A percentile compares a stretch with the other conserved stretches of the same genome.
These are phyloP conservation scores for Mastacembelus armatus DNA, from an alignment of 2,797 vertebrate species.

Conservation along the genomic window DNA sequence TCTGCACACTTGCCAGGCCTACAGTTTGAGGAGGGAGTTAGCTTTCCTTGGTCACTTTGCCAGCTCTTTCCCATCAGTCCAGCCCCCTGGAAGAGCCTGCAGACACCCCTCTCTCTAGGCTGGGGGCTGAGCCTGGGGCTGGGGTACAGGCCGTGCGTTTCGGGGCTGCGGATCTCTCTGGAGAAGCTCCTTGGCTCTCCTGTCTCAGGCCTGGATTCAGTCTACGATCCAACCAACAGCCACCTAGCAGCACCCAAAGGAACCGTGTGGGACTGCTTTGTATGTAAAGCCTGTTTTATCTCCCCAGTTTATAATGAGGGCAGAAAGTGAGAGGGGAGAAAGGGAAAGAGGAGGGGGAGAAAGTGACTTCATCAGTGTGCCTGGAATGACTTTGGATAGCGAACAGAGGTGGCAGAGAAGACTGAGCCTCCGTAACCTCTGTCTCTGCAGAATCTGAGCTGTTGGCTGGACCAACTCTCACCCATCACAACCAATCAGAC, in stretches of 20 bases:
- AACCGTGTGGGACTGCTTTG: slow-evolving; percentile 51
- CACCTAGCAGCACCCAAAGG: slow-evolving; percentile 55
- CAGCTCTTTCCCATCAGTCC: slow-evolving; percentile 83
- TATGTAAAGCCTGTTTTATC: slow-evolving; percentile 54
- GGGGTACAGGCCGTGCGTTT: slow-evolving; percentile 38
- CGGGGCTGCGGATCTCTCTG: slow-evolving; percentile 45
- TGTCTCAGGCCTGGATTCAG: slow-evolving; percentile 43
- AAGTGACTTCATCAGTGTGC: slow-evolving; percentile 50
- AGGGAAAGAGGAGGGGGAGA: slow-evolving; percentile 8
- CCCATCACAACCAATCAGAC: slow-evolving; percentile 61
- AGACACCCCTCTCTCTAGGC: slow-evolving; percentile 57
- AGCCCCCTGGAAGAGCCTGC: slow-evolving; percentile 75
- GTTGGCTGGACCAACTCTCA: slow-evolving; percentile 51
- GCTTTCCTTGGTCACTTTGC: slow-evolving; percentile 66
- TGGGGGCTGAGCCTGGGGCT: slow-evolving; percentile 41
- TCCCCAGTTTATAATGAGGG: slow-evolving; percentile 38
- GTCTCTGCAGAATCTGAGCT: slow-evolving; percentile 52
- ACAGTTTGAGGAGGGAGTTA: slow-evolving; percentile 70
- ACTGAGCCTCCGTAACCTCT: slow-evolving; percentile 54
- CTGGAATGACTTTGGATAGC: slow-evolving; percentile 53
- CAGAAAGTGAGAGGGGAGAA: slow-evolving; percentile 28
- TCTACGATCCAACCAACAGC: slow-evolving; percentile 28
- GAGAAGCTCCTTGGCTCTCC: slow-evolving; percentile 44
- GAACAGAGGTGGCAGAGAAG: slow-evolving; percentile 54
- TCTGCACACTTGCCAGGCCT: slow-evolving; percentile 69